Evolutionary conservation across 2,888 invertebrate species (phyloP), one percentile per base, ranked within the genome.

Genomic region (Geophilus truncorum): DNA sequence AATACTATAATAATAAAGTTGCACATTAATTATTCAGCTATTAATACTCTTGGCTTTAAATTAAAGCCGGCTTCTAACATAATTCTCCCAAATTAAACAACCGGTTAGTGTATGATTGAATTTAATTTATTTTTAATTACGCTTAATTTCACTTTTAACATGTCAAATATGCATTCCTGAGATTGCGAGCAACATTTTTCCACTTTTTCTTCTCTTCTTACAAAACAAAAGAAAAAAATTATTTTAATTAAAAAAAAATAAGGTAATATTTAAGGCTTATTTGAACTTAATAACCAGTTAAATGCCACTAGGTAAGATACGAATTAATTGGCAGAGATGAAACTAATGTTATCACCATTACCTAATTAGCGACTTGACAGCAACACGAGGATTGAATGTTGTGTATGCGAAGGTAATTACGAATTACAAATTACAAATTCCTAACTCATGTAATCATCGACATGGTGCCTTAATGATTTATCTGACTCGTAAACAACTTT

Each of bases 341-440:
- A 62, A 23, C 23, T 62, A 62, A 62, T 62, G 57, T 62, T 62
- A n/a, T 62, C 57, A n/a, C 21, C 57, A 62, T 23, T 18, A 21
- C 23, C 57, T 62, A 62, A 62, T 62, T 62, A 62, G 57, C 57
- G 21, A 62, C 21, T 62, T 23, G 57, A 62, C 57, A 62, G 57
- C 57, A 62, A 62, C 23, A 6, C 57, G 18, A 21, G 57, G 57
- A 62, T 62, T 62, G 57, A 62, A 62, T 62, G 10, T 10, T 23
- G 23, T 62, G 18, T 62, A 62, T 62, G 57, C 23, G 23, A 23
- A 62, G 57, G 23, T 62, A 62, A 62, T 62, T 62, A 18, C 57
- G n/a, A n/a, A n/a, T n/a, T n/a, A n/a, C n/a, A 62, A 62, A 62
- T 62, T 62, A 62, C 23, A 62, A 62, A 62, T 62, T 62, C 57